These are phyloP conservation scores for Netelia inedita DNA, from an alignment of 2,888 invertebrate genomes.

Conservation along the genomic window DNA sequence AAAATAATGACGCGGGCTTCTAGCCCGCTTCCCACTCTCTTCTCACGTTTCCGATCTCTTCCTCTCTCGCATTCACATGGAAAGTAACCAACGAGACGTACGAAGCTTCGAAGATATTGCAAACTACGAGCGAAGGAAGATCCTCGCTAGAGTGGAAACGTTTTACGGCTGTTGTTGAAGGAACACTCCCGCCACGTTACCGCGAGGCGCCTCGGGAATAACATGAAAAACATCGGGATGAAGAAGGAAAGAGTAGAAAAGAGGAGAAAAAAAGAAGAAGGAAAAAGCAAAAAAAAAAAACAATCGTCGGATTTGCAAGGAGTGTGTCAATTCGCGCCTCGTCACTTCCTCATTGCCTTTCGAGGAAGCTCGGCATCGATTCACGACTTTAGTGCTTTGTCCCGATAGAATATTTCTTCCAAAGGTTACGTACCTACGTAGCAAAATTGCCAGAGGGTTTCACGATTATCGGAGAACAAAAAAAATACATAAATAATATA, in stretches of 20 bases:
- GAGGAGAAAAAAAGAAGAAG: constrained; percentile 18
- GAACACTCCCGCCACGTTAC: constrained; percentile 16
- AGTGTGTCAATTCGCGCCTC: constrained; percentile 59
- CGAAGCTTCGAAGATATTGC: constrained; percentile 20
- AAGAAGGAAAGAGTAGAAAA: constrained; percentile 14
- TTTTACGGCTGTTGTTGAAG: constrained; percentile 36
- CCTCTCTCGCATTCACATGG: constrained; percentile 23
- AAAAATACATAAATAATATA: no score
- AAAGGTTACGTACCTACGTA: background rate
- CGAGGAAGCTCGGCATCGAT: constrained; percentile 44
- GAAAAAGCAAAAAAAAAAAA: constrained; percentile 18
- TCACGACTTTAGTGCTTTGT: constrained; percentile 23
- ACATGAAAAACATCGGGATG: background rate
- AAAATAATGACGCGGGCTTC: background rate
- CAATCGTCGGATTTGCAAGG: constrained; percentile 43
- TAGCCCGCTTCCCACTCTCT: background rate
- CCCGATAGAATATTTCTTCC: background rate
- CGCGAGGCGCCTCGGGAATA: constrained; percentile 23
- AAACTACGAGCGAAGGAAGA: constrained; percentile 2
- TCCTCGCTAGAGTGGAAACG: constrained; percentile 27
- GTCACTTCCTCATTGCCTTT: constrained; percentile 63
- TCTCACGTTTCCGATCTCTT: constrained; percentile 21
- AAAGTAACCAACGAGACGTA: constrained; percentile 28
- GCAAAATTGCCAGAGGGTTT: background rate
- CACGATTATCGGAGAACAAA: no score